Conservation (phyloP, 2,888 invertebrate genomes). For the Rhamnusium bicolor region DNA sequence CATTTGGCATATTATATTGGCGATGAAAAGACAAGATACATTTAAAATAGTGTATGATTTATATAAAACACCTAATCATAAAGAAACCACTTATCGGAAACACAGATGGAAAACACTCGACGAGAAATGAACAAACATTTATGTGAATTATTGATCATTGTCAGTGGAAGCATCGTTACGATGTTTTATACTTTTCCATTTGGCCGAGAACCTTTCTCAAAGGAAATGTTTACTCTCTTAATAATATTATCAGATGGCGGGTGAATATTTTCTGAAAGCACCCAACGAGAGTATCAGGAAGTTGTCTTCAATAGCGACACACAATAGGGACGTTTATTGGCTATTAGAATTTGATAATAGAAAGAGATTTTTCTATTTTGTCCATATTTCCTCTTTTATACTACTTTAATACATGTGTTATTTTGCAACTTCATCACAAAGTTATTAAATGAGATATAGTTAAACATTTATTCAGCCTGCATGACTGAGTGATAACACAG, state of each 20-base stretch:
- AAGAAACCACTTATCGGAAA: neutral
- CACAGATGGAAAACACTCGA: neutral
- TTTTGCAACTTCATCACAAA: no score
- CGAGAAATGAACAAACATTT: conserved; percentile 6
- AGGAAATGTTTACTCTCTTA: conserved; percentile 10
- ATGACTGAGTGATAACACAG: no score
- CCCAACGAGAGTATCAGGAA: conserved; percentile 1
- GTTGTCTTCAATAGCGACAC: neutral
- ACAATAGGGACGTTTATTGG: neutral
- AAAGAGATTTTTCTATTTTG: neutral
- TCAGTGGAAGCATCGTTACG: neutral
- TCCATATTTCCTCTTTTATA: no score
- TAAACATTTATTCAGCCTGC: no score
- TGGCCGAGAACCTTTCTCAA: conserved; percentile 6
- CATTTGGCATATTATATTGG: no score
- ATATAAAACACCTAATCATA: neutral
- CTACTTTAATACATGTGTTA: no score
- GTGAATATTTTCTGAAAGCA: conserved; percentile 6
- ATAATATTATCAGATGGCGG: conserved; percentile 17
- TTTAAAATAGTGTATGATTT: neutral
- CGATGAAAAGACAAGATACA: no score
- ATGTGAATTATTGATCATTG: conserved; percentile 22
- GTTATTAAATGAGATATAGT: no score
- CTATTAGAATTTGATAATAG: neutral
- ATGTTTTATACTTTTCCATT: conserved; percentile 5